Evolutionary conservation across 2,888 invertebrate species (phyloP).

Genomic region (Cenopis cana): DNA sequence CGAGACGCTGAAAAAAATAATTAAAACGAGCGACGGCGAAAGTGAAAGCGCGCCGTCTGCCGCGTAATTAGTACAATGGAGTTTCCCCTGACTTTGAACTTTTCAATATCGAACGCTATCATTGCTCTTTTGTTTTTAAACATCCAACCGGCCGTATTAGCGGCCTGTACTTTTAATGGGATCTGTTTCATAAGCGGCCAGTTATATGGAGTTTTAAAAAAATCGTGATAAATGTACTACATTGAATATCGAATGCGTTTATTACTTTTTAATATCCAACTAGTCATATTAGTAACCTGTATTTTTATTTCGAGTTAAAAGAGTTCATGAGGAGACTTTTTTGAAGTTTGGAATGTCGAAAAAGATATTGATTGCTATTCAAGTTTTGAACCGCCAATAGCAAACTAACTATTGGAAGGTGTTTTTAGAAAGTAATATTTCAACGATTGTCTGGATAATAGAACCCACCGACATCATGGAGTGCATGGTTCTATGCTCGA

Average conservation of each 20-base stretch:
- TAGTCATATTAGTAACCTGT: background rate
- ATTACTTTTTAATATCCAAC: background rate
- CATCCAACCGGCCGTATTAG: background rate
- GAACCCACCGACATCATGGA: too few species aligned
- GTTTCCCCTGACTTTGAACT: conserved; percentile 83
- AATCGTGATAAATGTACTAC: background rate
- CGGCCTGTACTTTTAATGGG: background rate
- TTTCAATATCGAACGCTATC: conserved; percentile 65
- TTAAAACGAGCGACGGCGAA: conserved; percentile 82
- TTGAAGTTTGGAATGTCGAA: too few species aligned
- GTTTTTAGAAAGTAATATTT: too few species aligned
- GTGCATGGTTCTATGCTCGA: too few species aligned
- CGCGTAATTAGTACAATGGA: conserved; percentile 85
- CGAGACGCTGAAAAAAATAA: conserved; percentile 84
- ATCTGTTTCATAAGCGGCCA: background rate
- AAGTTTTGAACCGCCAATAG: background rate
- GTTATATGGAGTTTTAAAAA: background rate
- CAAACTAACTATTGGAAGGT: too few species aligned
- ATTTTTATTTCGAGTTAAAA: background rate
- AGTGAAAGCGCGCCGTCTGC: conserved; percentile 84
- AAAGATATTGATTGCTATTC: too few species aligned
- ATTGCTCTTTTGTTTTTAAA: conserved; percentile 44
- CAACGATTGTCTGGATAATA: too few species aligned
- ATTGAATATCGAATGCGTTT: background rate
- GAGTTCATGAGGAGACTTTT: too few species aligned